Evolutionary conservation across 2,113 vertebrate species (phyloP).

Genomic region (Verasper variegatus): DNA sequence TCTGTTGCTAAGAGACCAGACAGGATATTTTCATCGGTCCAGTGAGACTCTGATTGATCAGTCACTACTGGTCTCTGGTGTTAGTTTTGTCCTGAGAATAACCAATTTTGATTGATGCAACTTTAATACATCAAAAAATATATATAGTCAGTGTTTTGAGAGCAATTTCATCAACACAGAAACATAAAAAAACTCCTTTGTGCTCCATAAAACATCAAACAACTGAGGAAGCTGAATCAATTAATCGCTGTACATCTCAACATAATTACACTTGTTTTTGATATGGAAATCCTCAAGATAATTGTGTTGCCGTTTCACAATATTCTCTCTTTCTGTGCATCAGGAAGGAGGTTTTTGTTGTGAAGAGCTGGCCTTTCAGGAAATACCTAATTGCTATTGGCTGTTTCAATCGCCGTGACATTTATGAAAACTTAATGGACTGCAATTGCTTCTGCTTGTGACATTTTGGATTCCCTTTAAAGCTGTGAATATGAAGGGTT

Average conservation of each 20-base stretch:
- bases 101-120: neutral
- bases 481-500: constrained; percentile 63
- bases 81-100: neutral
- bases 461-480: constrained; percentile 79
- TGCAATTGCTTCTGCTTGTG: constrained; percentile 67
- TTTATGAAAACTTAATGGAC: constrained; percentile 80
- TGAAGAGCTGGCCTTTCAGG: constrained; percentile 54
- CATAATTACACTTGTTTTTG: neutral
- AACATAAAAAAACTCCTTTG: neutral
- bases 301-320: neutral
- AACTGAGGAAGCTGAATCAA: neutral
- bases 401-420: constrained; percentile 62
- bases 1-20: constrained; percentile 65
- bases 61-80: constrained; percentile 13
- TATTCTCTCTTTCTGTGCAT: constrained; percentile 5
- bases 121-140: constrained; percentile 1
- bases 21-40: constrained; percentile 28
- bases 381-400: constrained; percentile 63
- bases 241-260: neutral
- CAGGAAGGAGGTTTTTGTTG: constrained; percentile 28
- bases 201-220: neutral
- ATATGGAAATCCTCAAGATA: constrained; percentile 17
- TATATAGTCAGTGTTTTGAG: neutral
- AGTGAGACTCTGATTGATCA: constrained; percentile 36
- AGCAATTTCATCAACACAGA: neutral